Conservation (phyloP, 2,888 invertebrate genomes). For the Tribolium freemani region DNA sequence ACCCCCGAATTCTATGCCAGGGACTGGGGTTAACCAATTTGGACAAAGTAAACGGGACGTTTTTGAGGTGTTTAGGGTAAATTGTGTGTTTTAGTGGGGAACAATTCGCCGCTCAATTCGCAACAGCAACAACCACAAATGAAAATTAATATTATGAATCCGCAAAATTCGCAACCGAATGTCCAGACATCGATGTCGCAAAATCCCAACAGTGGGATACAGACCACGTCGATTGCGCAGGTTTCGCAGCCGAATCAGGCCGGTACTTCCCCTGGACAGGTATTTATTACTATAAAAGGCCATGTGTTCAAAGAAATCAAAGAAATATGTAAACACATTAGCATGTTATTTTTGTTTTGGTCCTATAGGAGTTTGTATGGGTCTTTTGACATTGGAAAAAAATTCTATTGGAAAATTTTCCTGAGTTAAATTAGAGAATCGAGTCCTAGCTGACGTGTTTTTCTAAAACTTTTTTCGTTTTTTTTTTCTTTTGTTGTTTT, state of each 20-base stretch:
- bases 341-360: too few species aligned
- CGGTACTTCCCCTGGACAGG: slow-evolving; percentile 62
- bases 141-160: slow-evolving; percentile 55
- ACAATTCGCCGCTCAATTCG: slow-evolving; percentile 57
- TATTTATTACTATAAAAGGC: slow-evolving; percentile 23
- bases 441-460: too few species aligned
- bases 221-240: slow-evolving; percentile 53
- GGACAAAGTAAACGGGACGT: slow-evolving; percentile 63
- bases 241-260: slow-evolving; percentile 60
- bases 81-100: slow-evolving; percentile 49
- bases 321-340: too few species aligned
- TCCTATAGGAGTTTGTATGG: too few species aligned
- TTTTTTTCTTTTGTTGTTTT: too few species aligned
- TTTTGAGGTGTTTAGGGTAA: neutral
- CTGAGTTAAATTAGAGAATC: too few species aligned
- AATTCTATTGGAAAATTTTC: too few species aligned
- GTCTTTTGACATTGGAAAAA: too few species aligned
- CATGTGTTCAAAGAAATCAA: too few species aligned
- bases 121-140: slow-evolving; percentile 62
- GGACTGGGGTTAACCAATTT: slow-evolving; percentile 68
- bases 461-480: too few species aligned
- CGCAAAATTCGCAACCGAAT: slow-evolving; percentile 55
- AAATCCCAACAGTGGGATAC: slow-evolving; percentile 56
- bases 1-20: slow-evolving; percentile 70
- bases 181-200: slow-evolving; percentile 65